Percentiles rank a stretch among this genome's conserved stretches.
Conservation (phyloP, 2,113 vertebrate species). For the Eubucco bourcierii region DNA sequence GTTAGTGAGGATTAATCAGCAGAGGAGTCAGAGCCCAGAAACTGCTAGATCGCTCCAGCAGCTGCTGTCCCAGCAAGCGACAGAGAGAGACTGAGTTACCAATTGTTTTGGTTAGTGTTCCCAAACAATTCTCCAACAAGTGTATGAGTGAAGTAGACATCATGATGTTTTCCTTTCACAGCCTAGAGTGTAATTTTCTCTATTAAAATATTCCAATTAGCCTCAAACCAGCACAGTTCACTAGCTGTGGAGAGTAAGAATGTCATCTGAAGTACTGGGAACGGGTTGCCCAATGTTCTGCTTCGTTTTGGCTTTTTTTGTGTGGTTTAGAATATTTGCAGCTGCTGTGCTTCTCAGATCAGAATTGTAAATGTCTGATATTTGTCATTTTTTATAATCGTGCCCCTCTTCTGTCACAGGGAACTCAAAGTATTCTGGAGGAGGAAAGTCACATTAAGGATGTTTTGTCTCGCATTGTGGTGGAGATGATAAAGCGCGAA, state of each 20-base stretch:
- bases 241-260: not conserved
- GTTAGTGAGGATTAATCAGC: no score
- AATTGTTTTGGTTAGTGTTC: no score
- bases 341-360: not conserved
- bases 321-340: not conserved
- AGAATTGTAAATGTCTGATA: not conserved
- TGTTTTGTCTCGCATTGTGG: conserved; percentile 90
- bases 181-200: no score
- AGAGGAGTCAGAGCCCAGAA: no score
- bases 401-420: conserved; percentile 72
- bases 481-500: conserved; percentile 98
- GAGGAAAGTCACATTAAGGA: conserved; percentile 97
- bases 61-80: no score
- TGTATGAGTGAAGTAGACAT: no score
- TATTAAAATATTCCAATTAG: no score
- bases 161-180: no score
- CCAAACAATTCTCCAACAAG: no score
- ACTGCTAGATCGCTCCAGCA: no score
- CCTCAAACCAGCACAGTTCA: no score
- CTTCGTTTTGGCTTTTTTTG: not conserved
- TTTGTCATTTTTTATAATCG: not conserved
- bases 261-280: not conserved
- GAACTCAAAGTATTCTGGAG: conserved; percentile 88
- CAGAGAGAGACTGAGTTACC: no score
- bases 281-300: not conserved